phyloP scores from a whole-genome alignment of 2,113 vertebrate genomes.

The Daboia siamensis region DNA sequence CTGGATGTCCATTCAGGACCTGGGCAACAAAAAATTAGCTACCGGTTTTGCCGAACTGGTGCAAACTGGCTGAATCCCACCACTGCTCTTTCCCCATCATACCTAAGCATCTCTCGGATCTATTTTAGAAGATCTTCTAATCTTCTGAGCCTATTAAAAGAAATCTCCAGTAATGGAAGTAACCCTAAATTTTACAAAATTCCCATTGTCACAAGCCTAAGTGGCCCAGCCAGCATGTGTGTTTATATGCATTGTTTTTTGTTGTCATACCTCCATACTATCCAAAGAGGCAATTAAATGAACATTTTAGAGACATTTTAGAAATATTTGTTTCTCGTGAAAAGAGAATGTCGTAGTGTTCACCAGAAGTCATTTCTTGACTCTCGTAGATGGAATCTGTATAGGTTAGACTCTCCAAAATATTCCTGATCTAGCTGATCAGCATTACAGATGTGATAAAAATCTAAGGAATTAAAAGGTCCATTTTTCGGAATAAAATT shows the following conservation, averaged over 20 bases:
- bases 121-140: not conserved
- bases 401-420: not conserved
- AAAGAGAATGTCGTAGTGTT: not conserved
- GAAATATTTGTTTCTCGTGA: not conserved
- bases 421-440: not conserved
- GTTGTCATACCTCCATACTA: not conserved
- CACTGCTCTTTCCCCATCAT: not conserved
- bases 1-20: no score
- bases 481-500: not conserved
- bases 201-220: not conserved
- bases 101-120: not conserved
- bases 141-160: not conserved
- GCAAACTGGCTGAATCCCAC: no score
- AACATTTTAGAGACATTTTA: not conserved
- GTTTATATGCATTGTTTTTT: not conserved
- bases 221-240: not conserved
- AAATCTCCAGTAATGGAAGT: not conserved
- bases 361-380: not conserved
- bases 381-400: not conserved
- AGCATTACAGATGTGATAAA: not conserved
- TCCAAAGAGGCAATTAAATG: not conserved
- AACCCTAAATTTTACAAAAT: not conserved
- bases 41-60: no score
- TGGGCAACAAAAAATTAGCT: no score
- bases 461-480: conserved; percentile 2